Conservation (phyloP, 2,113 vertebrate species). For the Lethenteron reissneri region DNA sequence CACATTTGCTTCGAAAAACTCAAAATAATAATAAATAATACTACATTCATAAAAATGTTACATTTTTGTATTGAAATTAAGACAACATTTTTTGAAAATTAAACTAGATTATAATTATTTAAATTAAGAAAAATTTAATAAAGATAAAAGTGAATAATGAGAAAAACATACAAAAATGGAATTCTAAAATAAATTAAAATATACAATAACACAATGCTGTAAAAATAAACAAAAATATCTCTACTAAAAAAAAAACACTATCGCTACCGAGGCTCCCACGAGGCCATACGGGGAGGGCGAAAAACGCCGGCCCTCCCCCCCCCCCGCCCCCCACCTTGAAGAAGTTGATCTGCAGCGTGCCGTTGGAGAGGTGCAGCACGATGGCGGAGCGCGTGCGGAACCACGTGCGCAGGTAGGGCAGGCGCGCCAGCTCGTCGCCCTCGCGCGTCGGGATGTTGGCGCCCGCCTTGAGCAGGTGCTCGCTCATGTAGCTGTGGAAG, state of each 20-base stretch:
- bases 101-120: too few species aligned
- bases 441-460: constrained; percentile 75
- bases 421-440: constrained; percentile 64
- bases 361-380: constrained; percentile 77
- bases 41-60: too few species aligned
- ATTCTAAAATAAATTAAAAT: too few species aligned
- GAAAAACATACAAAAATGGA: too few species aligned
- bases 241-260: not conserved
- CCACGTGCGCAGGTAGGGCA: constrained; percentile 73
- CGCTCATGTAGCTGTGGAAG: constrained; percentile 93
- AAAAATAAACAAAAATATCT: not conserved
- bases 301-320: not conserved
- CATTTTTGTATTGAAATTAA: too few species aligned
- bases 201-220: not conserved
- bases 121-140: too few species aligned
- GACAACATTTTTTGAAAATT: too few species aligned
- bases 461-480: constrained; percentile 78
- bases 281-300: too few species aligned
- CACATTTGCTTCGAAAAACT: too few species aligned
- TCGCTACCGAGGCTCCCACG: too few species aligned
- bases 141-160: too few species aligned
- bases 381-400: constrained; percentile 88
- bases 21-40: too few species aligned
- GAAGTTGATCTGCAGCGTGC: constrained; percentile 91
- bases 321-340: constrained; percentile 44